phyloP scores from a whole-genome alignment of 2,113 vertebrate genomes.

The Egretta garzetta region DNA sequence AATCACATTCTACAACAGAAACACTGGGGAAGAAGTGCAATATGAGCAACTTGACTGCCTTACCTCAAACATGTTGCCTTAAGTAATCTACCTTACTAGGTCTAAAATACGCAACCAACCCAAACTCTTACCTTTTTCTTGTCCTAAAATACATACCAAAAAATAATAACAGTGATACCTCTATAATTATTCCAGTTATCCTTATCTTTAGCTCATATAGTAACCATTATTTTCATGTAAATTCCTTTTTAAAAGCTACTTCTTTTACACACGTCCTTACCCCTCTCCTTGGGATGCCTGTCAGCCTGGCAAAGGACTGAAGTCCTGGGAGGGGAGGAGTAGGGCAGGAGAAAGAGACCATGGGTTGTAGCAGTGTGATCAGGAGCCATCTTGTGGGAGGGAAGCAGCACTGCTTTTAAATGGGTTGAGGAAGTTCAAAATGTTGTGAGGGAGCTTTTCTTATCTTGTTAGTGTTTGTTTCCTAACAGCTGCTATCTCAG shows the following conservation, averaged over 20 bases:
- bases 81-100: background rate
- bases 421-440: background rate
- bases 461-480: background rate
- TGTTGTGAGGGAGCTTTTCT: background rate
- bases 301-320: background rate
- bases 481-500: background rate
- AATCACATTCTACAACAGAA: background rate
- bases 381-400: background rate
- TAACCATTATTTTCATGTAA: background rate
- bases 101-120: background rate
- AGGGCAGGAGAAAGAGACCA: background rate
- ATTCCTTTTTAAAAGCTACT: background rate
- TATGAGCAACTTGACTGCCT: background rate
- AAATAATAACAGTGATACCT: background rate
- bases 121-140: background rate
- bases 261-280: background rate
- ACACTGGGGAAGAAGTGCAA: background rate
- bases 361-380: background rate
- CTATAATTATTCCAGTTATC: background rate
- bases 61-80: background rate
- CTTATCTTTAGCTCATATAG: background rate
- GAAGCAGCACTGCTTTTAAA: background rate
- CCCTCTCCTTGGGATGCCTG: background rate
- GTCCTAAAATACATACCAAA: background rate
- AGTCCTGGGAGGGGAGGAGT: background rate